Evolutionary conservation across 2,888 invertebrate species (phyloP), one percentile per base, ranked within the genome.

Genomic region (Himalopsyche kuldschensis): DNA sequence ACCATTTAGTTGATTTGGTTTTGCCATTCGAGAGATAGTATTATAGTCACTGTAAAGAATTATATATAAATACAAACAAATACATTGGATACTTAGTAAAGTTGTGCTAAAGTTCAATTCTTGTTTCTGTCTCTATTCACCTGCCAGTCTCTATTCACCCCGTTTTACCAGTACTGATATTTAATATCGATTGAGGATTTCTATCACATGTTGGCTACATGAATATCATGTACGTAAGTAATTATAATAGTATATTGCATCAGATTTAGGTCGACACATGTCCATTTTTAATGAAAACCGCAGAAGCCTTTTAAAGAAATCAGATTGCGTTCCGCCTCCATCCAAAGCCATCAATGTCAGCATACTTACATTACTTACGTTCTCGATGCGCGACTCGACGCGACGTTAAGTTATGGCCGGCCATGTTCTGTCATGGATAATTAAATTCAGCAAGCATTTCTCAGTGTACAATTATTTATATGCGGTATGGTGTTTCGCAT

Each of bases 381-480:
- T 69, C 69, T 24, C 69, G 69, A 27, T 24, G 27, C 69, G 11
- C 69, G 69, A 27, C 27, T 27, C 69, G 30, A 69, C 30, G 27
- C 69, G 69, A 27, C 27, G 27, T 69, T 69, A 69, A 69, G 69
- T 69, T 69, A 69, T 69, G 69, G 69, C 69, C 69, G 69, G 27
- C 69, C 69, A 69, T 69, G 69, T 69, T 69, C 69, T 69, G 69
- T 69, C 69, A 69, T 69, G 69, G 69, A 69, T 69, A 69, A 69
- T 69, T 69, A 69, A 69, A 69, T 69, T 27, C 69, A 69, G 69
- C 69, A 69, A 69, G 11, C 69, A 69, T 69, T 69, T 24, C 69
- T 69, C 10, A 11, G 27, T 69, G 27, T 27, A 69, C 27, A 69
- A 69, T 69, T 69, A 69, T 69, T 69, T 69, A 69, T 69, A 10